A percentile compares a stretch with the other conserved stretches of the same genome.
These are phyloP conservation scores for Meloidogyne exigua DNA, from an alignment of 1,140 invertebrate genomes.

Conservation along the genomic window DNA sequence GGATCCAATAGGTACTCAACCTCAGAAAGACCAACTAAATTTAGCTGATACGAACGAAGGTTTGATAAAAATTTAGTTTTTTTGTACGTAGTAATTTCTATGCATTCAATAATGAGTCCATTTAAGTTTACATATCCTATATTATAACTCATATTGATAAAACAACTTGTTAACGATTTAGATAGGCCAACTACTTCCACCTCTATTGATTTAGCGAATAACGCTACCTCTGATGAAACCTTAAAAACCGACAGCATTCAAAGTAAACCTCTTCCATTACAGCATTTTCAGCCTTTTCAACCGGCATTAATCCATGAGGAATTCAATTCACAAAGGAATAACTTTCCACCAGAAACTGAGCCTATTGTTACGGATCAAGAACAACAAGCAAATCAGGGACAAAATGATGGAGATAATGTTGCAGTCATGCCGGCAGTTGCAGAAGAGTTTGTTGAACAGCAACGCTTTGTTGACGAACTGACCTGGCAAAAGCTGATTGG, in stretches of 20 bases:
- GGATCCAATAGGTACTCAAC: neutral
- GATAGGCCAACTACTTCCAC: neutral
- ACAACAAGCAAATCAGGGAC: constrained; percentile 14
- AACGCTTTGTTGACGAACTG: constrained; percentile 85
- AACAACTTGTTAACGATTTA: too few species aligned
- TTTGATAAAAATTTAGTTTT: neutral
- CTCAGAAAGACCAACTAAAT: neutral
- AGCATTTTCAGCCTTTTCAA: constrained; percentile 18
- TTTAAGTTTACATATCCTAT: too few species aligned
- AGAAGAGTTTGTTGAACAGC: constrained; percentile 15
- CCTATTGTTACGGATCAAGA: neutral
- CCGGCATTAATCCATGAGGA: neutral
- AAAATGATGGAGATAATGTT: constrained; percentile 72
- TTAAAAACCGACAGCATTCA: neutral
- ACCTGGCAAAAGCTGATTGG: constrained; percentile 95
- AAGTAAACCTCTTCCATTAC: constrained; percentile 2
- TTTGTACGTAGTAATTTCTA: too few species aligned
- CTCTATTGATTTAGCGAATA: neutral
- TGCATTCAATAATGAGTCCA: too few species aligned
- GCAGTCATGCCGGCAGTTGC: constrained; percentile 69
- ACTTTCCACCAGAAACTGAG: constrained; percentile 30
- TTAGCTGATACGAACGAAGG: neutral
- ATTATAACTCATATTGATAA: too few species aligned
- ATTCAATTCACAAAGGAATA: constrained; percentile 1
- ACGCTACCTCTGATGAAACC: neutral